Conservation (phyloP, 2,888 invertebrate species). For the Hipparchia semele region DNA sequence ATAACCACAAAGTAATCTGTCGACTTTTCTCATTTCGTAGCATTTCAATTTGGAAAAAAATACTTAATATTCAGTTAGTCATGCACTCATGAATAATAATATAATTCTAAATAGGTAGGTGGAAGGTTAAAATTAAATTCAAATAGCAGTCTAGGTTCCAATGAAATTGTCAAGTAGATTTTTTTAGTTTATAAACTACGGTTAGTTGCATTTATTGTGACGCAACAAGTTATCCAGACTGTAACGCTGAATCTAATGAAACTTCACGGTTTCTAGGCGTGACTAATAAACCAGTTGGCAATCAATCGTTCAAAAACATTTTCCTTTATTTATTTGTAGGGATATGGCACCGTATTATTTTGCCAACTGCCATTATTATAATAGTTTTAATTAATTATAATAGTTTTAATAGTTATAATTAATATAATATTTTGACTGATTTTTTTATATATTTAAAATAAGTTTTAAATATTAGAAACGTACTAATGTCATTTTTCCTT, state of each 20-base stretch:
- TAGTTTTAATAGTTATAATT: too few species aligned
- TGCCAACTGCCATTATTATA: background rate
- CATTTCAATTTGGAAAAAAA: background rate
- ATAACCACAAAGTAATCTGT: background rate
- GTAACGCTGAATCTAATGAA: slow-evolving; percentile 14
- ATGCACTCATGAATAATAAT: too few species aligned
- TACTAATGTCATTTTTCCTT: too few species aligned
- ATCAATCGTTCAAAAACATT: background rate
- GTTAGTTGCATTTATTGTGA: background rate
- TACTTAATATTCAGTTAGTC: too few species aligned
- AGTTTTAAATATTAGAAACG: too few species aligned
- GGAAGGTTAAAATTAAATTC: background rate
- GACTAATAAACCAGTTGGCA: slow-evolving; percentile 6
- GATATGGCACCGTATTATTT: background rate
- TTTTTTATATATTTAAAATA: too few species aligned
- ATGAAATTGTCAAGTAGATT: background rate
- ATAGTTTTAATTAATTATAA: background rate
- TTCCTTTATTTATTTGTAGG: background rate
- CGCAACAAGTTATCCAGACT: slow-evolving; percentile 4
- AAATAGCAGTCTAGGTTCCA: too few species aligned
- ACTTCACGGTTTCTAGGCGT: slow-evolving; percentile 11
- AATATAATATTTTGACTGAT: too few species aligned
- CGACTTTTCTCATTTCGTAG: background rate
- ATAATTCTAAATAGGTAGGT: background rate
- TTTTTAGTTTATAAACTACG: background rate